A percentile compares a stretch with the other conserved stretches of the same genome.
Evolutionary conservation across 2,113 vertebrate genomes (phyloP).

Genomic region (Limnothrissa miodon): DNA sequence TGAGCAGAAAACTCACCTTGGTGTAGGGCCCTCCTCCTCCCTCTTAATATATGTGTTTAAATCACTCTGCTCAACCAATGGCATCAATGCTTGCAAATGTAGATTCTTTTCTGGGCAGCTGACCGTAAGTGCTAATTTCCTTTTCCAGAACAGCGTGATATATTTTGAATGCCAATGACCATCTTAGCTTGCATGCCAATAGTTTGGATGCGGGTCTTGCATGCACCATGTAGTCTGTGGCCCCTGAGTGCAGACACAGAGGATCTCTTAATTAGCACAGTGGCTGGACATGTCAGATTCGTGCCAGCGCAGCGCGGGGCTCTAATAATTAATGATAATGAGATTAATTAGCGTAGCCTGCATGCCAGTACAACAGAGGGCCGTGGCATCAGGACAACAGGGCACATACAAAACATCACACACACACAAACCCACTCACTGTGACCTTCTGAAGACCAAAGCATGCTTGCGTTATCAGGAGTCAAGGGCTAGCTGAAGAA

Average conservation of each 20-base stretch:
- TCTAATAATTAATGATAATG: constrained; percentile 11
- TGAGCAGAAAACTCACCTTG: no score
- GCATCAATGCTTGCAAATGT: neutral
- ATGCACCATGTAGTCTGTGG: neutral
- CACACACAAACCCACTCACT: neutral
- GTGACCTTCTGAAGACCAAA: neutral
- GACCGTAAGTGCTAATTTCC: neutral
- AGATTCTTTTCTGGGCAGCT: neutral
- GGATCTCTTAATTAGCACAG: constrained; percentile 16
- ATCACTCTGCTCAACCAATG: neutral
- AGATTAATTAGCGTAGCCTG: constrained; percentile 26
- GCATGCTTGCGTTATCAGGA: neutral
- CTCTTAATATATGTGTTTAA: neutral
- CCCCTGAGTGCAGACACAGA: neutral
- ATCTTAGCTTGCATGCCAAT: neutral
- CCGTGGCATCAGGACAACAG: neutral
- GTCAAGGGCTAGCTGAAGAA: neutral
- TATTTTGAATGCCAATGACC: neutral
- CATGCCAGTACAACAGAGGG: neutral
- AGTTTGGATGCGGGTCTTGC: neutral
- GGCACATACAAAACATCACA: neutral
- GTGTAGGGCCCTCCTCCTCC: neutral
- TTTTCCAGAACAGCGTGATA: neutral
- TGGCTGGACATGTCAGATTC: constrained; percentile 1
- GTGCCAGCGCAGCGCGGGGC: neutral